These are phyloP conservation scores for Bacillus rossius DNA, from an alignment of 1,140 invertebrate species.

Conservation along the genomic window DNA sequence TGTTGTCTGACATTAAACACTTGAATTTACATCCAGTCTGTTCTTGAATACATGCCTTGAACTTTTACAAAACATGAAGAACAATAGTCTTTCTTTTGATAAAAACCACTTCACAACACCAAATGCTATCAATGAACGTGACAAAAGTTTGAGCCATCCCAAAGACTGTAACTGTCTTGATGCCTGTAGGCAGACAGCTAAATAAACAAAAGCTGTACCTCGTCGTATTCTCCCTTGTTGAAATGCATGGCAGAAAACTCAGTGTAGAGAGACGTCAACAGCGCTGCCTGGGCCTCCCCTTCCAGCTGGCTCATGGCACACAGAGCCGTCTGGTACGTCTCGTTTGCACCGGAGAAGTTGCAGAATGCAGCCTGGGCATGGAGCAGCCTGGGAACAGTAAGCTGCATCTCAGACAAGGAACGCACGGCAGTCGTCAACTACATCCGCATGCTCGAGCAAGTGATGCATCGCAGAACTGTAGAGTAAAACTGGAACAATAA, in stretches of 20 bases:
- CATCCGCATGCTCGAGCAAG: too few species aligned
- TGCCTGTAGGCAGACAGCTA: not conserved
- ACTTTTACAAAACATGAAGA: not conserved
- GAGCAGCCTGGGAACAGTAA: conserved; percentile 56
- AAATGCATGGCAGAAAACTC: conserved; percentile 76
- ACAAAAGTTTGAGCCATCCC: not conserved
- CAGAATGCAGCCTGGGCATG: conserved; percentile 76
- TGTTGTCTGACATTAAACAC: too few species aligned
- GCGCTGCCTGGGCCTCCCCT: conserved; percentile 42
- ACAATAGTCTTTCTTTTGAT: not conserved
- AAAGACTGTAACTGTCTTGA: not conserved
- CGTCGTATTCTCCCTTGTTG: conserved; percentile 74
- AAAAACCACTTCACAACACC: not conserved
- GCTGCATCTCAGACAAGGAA: conserved; percentile 63
- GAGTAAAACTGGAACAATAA: too few species aligned
- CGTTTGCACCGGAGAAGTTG: conserved; percentile 61
- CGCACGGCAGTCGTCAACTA: too few species aligned
- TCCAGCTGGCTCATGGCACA: conserved; percentile 48
- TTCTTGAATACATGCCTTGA: not conserved
- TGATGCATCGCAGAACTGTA: too few species aligned
- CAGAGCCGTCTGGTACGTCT: conserved; percentile 56
- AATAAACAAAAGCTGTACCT: conserved; percentile 42
- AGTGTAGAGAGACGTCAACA: conserved; percentile 65
- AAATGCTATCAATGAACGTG: not conserved
- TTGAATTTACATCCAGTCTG: not conserved